Evolutionary conservation across 2,113 vertebrate genomes (phyloP).

Genomic region (Coracopsis vasa): DNA sequence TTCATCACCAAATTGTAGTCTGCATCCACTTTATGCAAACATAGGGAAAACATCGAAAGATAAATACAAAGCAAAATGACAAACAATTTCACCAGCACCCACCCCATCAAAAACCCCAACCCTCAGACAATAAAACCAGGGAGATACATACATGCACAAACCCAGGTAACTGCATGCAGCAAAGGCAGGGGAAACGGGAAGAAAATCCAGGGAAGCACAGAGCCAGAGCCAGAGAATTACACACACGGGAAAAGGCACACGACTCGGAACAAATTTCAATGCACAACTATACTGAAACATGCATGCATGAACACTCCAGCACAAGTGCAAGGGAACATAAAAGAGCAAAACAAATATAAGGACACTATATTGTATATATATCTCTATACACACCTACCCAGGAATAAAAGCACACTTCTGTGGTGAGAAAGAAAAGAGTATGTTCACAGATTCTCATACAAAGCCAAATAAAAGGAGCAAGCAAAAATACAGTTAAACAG

Average conservation of each 20-base stretch:
- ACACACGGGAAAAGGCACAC: background rate
- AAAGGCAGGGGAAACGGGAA: background rate
- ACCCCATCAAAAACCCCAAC: background rate
- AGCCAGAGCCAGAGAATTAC: conserved; percentile 19
- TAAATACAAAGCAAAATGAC: conserved; percentile 72
- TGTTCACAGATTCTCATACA: background rate
- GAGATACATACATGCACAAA: conserved; percentile 32
- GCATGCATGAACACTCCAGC: background rate
- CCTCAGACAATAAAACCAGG: background rate
- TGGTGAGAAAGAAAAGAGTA: background rate
- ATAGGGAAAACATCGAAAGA: conserved; percentile 70
- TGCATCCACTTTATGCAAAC: conserved; percentile 85
- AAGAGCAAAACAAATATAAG: background rate
- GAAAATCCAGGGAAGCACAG: background rate
- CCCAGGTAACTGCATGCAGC: conserved; percentile 21
- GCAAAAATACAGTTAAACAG: background rate
- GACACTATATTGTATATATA: background rate
- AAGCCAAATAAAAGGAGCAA: background rate
- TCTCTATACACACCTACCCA: background rate
- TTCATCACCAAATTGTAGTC: conserved; percentile 83
- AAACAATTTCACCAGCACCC: conserved; percentile 49
- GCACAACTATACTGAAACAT: background rate
- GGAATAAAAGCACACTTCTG: background rate
- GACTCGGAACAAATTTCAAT: background rate
- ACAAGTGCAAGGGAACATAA: background rate